These are phyloP conservation scores for Tauraco hartlaubi DNA, from an alignment of 2,797 vertebrate genomes.

Conservation along the genomic window DNA sequence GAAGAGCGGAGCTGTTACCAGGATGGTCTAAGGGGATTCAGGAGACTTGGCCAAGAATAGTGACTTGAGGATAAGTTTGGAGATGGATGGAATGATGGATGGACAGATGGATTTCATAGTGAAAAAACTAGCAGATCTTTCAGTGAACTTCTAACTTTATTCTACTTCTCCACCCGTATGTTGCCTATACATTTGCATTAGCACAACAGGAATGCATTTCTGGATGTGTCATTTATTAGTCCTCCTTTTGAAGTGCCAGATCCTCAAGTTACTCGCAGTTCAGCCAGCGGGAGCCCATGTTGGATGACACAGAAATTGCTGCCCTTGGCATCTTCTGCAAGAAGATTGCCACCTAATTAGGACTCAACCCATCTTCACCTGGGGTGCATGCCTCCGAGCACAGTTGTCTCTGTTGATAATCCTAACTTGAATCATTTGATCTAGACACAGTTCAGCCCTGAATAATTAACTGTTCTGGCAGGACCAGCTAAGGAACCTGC, in stretches of 20 bases:
- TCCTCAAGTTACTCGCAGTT: not conserved
- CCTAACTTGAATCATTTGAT: not conserved
- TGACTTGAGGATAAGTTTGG: not conserved
- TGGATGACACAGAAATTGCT: not conserved
- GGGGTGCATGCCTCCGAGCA: not conserved
- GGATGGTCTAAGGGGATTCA: not conserved
- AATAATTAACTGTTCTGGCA: conserved; percentile 26
- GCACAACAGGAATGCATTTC: fast-evolving
- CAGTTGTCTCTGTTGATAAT: not conserved
- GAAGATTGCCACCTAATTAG: not conserved
- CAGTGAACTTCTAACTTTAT: not conserved
- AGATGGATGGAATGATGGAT: not conserved
- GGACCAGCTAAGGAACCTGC: not conserved
- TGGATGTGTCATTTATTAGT: not conserved
- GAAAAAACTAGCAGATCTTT: not conserved
- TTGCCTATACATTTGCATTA: not conserved
- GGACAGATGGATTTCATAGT: not conserved
- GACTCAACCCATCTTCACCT: not conserved
- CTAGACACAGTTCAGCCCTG: not conserved
- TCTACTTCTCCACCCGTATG: not conserved
- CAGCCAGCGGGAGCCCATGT: not conserved
- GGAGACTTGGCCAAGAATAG: not conserved
- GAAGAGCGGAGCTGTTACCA: not conserved
- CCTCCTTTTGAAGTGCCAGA: not conserved
- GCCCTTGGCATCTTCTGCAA: not conserved